Evolutionary conservation across 2,797 vertebrate genomes (phyloP), one percentile per base, ranked within the genome.

Genomic region (Myotis pilosus): DNA sequence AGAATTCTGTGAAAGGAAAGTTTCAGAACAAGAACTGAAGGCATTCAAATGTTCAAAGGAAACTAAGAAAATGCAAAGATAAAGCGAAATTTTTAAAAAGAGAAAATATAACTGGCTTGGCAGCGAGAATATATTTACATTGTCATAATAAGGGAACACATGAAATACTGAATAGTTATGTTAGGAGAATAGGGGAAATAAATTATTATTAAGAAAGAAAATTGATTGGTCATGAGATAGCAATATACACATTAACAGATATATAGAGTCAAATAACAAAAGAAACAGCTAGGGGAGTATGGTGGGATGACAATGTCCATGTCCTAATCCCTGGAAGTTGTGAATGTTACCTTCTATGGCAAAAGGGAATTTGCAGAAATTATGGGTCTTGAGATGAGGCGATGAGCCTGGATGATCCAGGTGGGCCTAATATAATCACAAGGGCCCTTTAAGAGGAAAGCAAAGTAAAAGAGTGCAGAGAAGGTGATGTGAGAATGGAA

Each of bases 151-250:
- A 76, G 12, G 51, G 7, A 74, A 94, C 79, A 23, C 2, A 9
- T 36, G 11, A 66, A 75, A 80, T 57, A 49, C 23, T 80, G 71
- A 88, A 53, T 75, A 55, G 83, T 93, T 8, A 8, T 23, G 53
- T 49, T 38, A 71, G 57, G 8, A 74, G 22, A 87, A 78, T 28
- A 12, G 20, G 20, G n/a, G 30, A 36, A 22, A 72, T 25, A 83
- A 82, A 91, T 74, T 28, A 90, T 78, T 25, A 36, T 38, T 71
- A 84, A 88, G 74, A 49, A 51, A 23, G 88, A 78, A 87, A 89
- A 92, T 0, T 44, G 47, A 79, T 62, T 68, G 38, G 12, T 83
- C 16, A 64, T 79, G 62, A 89, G 51, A 87, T 1, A 69, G 4
- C 15, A 62, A 79, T 15, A 68, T 11, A 57, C 5, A 38, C 5